Conservation (phyloP, 2,797 vertebrate genomes). For the Leptatherina wallacei region DNA sequence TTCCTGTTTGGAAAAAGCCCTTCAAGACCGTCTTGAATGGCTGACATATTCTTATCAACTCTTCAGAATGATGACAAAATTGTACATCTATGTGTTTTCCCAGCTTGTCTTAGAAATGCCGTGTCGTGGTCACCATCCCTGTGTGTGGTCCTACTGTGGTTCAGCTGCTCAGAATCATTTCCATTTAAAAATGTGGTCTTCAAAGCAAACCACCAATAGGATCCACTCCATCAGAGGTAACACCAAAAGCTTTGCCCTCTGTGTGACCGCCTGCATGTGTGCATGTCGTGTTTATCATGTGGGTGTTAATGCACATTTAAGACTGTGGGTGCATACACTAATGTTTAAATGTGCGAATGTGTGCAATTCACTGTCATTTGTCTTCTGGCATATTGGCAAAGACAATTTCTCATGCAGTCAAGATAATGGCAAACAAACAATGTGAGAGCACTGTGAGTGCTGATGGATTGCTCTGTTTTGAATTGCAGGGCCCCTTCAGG, state of each 20-base stretch:
- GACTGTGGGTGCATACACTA: slow-evolving; percentile 21
- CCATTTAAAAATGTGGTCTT: slow-evolving; percentile 77
- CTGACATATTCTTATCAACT: slow-evolving; percentile 37
- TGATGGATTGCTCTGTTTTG: slow-evolving; percentile 75
- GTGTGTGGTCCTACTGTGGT: slow-evolving; percentile 80
- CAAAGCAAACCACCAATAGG: slow-evolving; percentile 68
- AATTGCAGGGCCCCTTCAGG: slow-evolving; percentile 57
- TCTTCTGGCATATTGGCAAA: slow-evolving; percentile 42
- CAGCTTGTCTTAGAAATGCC: slow-evolving; percentile 66
- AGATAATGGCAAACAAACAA: slow-evolving; percentile 63
- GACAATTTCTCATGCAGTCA: slow-evolving; percentile 54
- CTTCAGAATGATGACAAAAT: slow-evolving; percentile 54
- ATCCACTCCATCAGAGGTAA: slow-evolving; percentile 70
- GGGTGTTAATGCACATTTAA: slow-evolving; percentile 21
- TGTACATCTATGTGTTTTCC: slow-evolving; percentile 67
- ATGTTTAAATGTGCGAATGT: slow-evolving; percentile 52
- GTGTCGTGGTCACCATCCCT: slow-evolving; percentile 71
- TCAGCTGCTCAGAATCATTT: slow-evolving; percentile 75
- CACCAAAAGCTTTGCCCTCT: slow-evolving; percentile 64
- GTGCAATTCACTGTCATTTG: slow-evolving; percentile 42
- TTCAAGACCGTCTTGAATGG: slow-evolving; percentile 16
- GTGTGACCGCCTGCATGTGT: slow-evolving; percentile 53
- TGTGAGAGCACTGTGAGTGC: slow-evolving; percentile 38
- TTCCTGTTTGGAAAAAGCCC: slow-evolving; percentile 1
- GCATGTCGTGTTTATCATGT: slow-evolving; percentile 16